Base-by-base conservation (phyloP, 2,797 vertebrate species). In the Distichodus sexfasciatus region DNA sequence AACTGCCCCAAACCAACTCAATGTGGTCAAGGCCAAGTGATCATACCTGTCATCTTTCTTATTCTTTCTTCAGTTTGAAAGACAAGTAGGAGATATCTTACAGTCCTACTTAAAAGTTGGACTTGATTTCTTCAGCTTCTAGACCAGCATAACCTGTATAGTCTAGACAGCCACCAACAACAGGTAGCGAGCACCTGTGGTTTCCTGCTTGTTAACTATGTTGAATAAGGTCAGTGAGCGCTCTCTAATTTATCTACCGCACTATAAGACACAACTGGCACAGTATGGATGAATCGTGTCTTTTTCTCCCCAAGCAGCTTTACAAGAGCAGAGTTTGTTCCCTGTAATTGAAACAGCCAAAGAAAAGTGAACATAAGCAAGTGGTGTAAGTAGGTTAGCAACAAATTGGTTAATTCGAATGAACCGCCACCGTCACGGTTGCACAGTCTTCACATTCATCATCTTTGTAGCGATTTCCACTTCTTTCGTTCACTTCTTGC, bases 261-360 rank as follows among this genome's bases (percentile, higher is more conserved):
- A 68, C 81, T 67, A 59, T 26, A 6, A 70, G 68, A 70, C 68
- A 70, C 28, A 54, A 62, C 58, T 75, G 58, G 76, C 76, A 76
- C 76, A 66, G 84, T 81, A 72, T 81, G 35, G 81, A 63, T 64
- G 75, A 64, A 47, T 21, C 21, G 29, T 2, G 17, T 43, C 9
- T 33, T 3, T 54, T 54, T 19, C 35, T 15, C 23, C 21, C 43
- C 21, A 8, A n/a, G 28, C 6, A 44, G 28, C 9, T 24, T 0
- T 31, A 12, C 26, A 43, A 15, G 7, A 48, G 7, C 2, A 9
- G 11, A n/a, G n/a, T n/a, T n/a, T n/a, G n/a, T n/a, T n/a, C n/a
- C n/a, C n/a, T 59, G 44, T 38, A 48, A 47, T 47, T 57, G 9
- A 57, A 33, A 46, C 23, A 19, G 10, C 10, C 6, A 19, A 50